Conservation (phyloP, 2,113 vertebrate species). For the Ancistrus triradiatus region DNA sequence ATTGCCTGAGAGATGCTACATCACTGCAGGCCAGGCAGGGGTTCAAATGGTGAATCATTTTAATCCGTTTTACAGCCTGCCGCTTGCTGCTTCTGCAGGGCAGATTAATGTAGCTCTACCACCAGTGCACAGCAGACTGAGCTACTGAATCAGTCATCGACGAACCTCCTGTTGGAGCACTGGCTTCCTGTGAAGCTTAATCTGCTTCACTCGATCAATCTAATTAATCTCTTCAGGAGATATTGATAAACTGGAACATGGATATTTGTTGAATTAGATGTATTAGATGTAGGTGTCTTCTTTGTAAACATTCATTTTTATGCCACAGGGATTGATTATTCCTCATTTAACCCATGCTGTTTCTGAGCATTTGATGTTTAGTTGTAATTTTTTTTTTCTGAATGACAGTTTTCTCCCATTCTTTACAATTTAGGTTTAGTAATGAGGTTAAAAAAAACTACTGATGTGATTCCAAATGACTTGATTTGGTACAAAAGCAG, state of each 20-base stretch:
- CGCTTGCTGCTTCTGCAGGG: not conserved
- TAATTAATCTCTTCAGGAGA: not conserved
- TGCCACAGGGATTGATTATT: no score
- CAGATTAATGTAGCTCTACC: constrained; percentile 18
- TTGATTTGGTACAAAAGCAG: no score
- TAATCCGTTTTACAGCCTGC: constrained; percentile 19
- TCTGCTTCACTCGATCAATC: not conserved
- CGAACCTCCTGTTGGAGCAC: not conserved
- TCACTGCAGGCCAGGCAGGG: constrained; percentile 6
- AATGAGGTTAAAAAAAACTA: no score
- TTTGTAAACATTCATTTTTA: no score
- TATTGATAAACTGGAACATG: not conserved
- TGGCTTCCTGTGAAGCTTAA: not conserved
- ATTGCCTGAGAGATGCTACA: constrained; percentile 25
- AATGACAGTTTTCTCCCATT: no score
- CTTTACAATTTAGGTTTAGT: no score
- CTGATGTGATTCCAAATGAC: no score
- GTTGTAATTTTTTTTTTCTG: no score
- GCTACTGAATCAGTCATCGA: not conserved
- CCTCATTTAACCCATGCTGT: no score
- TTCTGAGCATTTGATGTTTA: no score
- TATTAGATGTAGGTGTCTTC: not conserved
- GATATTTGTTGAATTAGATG: not conserved
- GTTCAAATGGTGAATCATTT: constrained; percentile 17
- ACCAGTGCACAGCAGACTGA: constrained; percentile 9